These are phyloP conservation scores for Tetragnatha versicolor DNA, from an alignment of 1,140 invertebrate genomes.

Conservation along the genomic window DNA sequence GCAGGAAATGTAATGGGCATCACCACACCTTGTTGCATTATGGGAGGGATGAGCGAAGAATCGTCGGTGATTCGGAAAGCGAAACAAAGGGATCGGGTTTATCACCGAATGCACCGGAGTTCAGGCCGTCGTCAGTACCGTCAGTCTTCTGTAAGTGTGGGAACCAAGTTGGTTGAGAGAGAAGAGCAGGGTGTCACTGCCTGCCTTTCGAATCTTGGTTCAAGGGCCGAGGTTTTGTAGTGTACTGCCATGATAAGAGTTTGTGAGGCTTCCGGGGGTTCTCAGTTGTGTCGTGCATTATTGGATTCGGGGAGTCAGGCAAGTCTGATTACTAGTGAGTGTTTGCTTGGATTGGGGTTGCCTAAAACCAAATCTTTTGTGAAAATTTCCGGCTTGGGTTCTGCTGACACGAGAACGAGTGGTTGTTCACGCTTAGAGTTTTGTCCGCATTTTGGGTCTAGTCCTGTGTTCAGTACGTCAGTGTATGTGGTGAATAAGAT, in stretches of 20 bases:
- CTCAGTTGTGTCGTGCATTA: background rate
- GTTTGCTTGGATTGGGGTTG: background rate
- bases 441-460: background rate
- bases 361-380: background rate
- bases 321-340: background rate
- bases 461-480: background rate
- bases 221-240: background rate
- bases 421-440: background rate
- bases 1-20: too few relatives aligned
- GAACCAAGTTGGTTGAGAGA: too few relatives aligned
- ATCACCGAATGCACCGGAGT: too few relatives aligned
- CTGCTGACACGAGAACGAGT: background rate
- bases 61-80: too few relatives aligned
- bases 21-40: too few relatives aligned
- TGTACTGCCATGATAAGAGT: slow-evolving; percentile 5
- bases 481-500: slow-evolving; percentile 12
- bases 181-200: too few relatives aligned
- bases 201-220: background rate
- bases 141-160: too few relatives aligned
- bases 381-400: background rate
- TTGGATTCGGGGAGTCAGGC: background rate
- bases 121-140: too few relatives aligned
- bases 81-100: too few relatives aligned
- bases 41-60: too few relatives aligned
- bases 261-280: background rate